These are phyloP conservation scores for Pomatorhinus ruficollis DNA, from an alignment of 2,113 vertebrate species.

Conservation along the genomic window DNA sequence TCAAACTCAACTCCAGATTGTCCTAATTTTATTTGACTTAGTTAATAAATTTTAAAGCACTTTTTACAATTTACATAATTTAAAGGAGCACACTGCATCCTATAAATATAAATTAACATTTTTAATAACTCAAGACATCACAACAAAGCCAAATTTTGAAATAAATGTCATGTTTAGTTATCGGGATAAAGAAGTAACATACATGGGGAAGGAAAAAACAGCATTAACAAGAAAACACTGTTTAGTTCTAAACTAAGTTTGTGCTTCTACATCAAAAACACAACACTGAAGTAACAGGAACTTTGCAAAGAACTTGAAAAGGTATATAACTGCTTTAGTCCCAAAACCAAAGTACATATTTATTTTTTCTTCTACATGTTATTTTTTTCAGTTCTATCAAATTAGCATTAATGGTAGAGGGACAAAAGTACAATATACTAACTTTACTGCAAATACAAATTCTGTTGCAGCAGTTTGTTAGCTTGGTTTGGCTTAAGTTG, in stretches of 20 bases:
- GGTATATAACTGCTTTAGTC: neutral
- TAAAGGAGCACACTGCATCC: constrained; percentile 40
- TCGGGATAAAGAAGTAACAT: constrained; percentile 20
- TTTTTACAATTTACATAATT: constrained; percentile 62
- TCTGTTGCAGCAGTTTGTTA: neutral
- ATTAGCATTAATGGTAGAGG: neutral
- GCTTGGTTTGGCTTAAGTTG: neutral
- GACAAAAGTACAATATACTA: neutral
- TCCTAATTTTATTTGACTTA: constrained; percentile 60
- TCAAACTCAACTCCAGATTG: constrained; percentile 56
- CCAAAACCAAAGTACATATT: neutral
- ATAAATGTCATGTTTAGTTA: constrained; percentile 14
- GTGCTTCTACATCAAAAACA: constrained; percentile 56
- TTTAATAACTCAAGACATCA: constrained; percentile 53
- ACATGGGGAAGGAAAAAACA: constrained; percentile 22
- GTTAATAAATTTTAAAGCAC: constrained; percentile 41
- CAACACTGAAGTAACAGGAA: constrained; percentile 41
- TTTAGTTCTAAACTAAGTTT: constrained; percentile 43
- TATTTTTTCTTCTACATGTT: neutral
- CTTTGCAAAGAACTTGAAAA: neutral
- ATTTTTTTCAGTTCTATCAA: neutral
- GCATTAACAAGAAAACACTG: constrained; percentile 40
- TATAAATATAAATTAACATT: constrained; percentile 54
- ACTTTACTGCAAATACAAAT: neutral
- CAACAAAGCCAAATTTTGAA: constrained; percentile 50